Conservation (phyloP, 2,797 vertebrate genomes). For the Decapterus maruadsi region DNA sequence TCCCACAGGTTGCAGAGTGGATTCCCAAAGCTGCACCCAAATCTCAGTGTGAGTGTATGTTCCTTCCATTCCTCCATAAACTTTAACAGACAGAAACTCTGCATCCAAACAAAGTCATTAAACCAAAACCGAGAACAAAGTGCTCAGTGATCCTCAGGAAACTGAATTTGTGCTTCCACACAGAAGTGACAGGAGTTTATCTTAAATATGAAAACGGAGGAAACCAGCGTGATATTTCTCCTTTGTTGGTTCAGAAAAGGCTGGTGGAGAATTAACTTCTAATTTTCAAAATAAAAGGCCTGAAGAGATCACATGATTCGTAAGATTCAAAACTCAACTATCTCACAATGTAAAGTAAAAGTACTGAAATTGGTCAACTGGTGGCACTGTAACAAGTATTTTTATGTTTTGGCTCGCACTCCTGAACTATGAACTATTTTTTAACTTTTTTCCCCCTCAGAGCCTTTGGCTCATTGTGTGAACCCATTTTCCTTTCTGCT, state of each 20-base stretch:
- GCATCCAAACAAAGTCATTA: constrained; percentile 75
- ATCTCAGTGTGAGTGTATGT: constrained; percentile 34
- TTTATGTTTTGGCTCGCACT: constrained; percentile 1
- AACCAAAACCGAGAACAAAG: constrained; percentile 38
- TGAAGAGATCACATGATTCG: background rate
- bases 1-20: constrained; percentile 55
- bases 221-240: background rate
- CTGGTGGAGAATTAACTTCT: background rate
- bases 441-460: background rate
- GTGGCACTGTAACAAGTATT: constrained; percentile 18
- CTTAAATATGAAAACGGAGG: background rate
- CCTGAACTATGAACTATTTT: background rate
- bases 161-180: background rate
- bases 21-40: constrained; percentile 27
- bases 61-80: constrained; percentile 64
- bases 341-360: background rate
- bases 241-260: background rate
- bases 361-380: background rate
- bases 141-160: constrained; percentile 26
- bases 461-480: background rate
- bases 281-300: background rate
- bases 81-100: constrained; percentile 59
- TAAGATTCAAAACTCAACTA: background rate
- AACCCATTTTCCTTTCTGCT: constrained; percentile 8
- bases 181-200: constrained; percentile 9